A percentile compares a stretch with the other conserved stretches of the same genome.
phyloP scores from a whole-genome alignment of 2,113 vertebrate genomes.

The Zapus hudsonius region DNA sequence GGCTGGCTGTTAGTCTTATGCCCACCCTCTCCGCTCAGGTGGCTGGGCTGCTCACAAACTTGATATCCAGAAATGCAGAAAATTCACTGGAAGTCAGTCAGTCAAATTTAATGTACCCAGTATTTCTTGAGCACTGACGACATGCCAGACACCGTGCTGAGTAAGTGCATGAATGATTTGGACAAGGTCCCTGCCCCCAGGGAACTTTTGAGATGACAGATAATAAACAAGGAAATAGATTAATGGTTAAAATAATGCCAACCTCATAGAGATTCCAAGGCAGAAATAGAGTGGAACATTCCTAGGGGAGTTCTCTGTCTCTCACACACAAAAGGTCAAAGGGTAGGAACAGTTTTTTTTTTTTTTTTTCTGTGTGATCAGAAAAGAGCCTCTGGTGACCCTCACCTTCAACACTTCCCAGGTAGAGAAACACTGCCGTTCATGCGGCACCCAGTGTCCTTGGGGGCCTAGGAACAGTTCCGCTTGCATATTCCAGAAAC shows the following conservation, averaged over 20 bases:
- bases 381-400: neutral
- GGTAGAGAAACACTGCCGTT: neutral
- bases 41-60: neutral
- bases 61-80: neutral
- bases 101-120: neutral
- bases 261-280: no score
- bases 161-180: neutral
- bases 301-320: neutral
- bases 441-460: neutral
- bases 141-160: conserved; percentile 19
- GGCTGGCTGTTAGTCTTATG: neutral
- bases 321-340: no score
- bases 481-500: neutral
- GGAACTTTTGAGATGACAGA: conserved; percentile 47
- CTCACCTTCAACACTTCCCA: neutral
- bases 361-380: neutral
- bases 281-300: neutral
- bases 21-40: neutral
- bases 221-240: conserved; percentile 31
- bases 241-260: neutral
- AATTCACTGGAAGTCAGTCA: conserved; percentile 16
- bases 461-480: neutral
- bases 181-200: conserved; percentile 1
- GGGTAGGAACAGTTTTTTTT: no score
- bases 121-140: neutral